Evolutionary conservation across 92 coral and sea anemone species (phyloP).

Genomic region (Palythoa grandis): DNA sequence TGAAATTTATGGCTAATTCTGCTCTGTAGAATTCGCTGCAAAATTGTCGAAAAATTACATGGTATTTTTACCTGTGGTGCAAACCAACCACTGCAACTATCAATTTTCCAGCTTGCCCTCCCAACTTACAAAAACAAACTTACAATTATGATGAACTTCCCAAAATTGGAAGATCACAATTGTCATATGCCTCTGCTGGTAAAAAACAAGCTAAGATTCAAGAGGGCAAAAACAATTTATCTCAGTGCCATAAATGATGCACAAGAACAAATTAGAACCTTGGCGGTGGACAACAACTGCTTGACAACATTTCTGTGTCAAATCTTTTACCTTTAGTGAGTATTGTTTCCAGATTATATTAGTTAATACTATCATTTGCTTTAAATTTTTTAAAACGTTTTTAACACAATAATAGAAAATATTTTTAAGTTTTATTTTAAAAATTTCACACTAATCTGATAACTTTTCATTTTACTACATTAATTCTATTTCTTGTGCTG

Average conservation of each 20-base stretch:
- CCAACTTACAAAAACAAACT: background rate
- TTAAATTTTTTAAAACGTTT: no score
- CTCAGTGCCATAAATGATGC: conserved; percentile 2
- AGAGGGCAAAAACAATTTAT: background rate
- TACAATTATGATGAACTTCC: background rate
- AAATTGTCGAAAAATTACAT: no score
- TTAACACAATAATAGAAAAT: background rate
- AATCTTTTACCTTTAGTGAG: conserved; percentile 3
- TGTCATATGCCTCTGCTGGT: conserved; percentile 12
- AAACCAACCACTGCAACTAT: no score
- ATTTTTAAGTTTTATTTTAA: no score
- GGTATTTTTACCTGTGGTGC: no score
- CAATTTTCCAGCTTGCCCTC: background rate
- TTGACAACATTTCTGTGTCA: background rate
- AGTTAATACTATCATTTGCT: background rate
- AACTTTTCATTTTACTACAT: background rate
- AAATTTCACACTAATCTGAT: background rate
- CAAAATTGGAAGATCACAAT: background rate
- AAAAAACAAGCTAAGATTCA: background rate
- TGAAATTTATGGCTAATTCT: no score
- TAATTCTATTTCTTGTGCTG: background rate
- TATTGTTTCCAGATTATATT: background rate
- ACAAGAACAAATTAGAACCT: background rate
- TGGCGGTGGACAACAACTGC: background rate
- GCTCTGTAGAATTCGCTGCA: no score